These are phyloP conservation scores for Ia io DNA, from an alignment of 2,113 vertebrate genomes.

Conservation along the genomic window DNA sequence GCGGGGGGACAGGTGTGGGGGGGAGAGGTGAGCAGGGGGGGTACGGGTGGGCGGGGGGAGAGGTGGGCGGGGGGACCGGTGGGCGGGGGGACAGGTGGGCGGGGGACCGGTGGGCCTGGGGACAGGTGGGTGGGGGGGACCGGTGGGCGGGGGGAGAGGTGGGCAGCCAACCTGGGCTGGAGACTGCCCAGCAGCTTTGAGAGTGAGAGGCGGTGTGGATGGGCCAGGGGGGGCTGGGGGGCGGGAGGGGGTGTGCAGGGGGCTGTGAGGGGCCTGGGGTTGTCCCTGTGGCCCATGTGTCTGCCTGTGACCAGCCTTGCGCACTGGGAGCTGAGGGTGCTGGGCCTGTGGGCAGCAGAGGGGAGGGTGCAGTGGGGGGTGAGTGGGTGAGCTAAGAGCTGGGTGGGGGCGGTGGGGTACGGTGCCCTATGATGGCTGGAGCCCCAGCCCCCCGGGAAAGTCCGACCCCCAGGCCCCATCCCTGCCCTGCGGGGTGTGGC, in stretches of 20 bases:
- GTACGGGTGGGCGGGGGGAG: too few relatives aligned
- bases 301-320: too few relatives aligned
- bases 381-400: too few relatives aligned
- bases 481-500: not conserved
- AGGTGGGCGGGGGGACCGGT: too few relatives aligned
- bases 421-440: not conserved
- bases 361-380: not conserved
- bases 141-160: too few relatives aligned
- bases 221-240: too few relatives aligned
- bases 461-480: not conserved
- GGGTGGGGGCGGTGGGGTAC: accelerated
- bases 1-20: too few relatives aligned
- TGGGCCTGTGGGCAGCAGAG: not conserved
- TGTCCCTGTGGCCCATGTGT: accelerated
- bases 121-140: too few relatives aligned
- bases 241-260: too few relatives aligned
- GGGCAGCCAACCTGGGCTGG: not conserved
- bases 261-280: not conserved
- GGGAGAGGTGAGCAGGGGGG: too few relatives aligned
- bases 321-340: not conserved
- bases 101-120: too few relatives aligned
- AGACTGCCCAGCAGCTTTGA: not conserved
- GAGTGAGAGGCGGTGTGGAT: accelerated
- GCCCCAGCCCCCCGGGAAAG: accelerated
- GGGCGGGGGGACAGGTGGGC: too few relatives aligned